Evolutionary conservation across 2,888 invertebrate genomes (phyloP), one percentile per base, ranked within the genome.

Genomic region (Micoletzkya japonica): DNA sequence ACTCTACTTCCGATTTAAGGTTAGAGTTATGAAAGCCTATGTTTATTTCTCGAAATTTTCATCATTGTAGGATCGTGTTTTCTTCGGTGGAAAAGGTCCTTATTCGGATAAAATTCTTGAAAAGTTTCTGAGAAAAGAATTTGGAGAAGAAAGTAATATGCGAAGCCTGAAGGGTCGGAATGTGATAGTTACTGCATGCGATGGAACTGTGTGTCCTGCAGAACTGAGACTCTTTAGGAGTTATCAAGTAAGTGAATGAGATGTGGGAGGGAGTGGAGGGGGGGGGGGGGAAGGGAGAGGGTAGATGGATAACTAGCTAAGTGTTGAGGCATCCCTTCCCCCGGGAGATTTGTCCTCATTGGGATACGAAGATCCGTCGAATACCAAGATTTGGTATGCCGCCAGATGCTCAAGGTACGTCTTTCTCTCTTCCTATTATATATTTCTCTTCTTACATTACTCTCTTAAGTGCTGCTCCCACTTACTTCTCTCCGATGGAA

Each of bases 311-410:
- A n/a, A n/a, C n/a, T n/a, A n/a, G n/a, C n/a, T n/a, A n/a, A n/a
- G n/a, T 6, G 17, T 58, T 17, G 7, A 68, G 58, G 39, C 44
- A 4, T 58, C 68, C 1, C 34, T 68, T 34, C 26, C 26, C 14
- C 1, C 68, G 2, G 44, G 14, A 4, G 68, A 68, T 20, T 24
- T 58, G n/a, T 32, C 30, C 4, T 26, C 32, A 30, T 39, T 68
- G 68, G 68, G 68, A 6, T 68, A 68, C 34, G 68, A 34, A 17
- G 57, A 58, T n/a, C 68, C 68, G 32, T 26, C 44, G 39, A 57
- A 68, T 57, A 57, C 68, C 58, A 56, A 39, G 10, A 36, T 68
- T n/a, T 68, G 68, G 68, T 68, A 68, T 30, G 68, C 68, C 1
- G 68, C 68, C 26, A 39, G 68, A 32, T 68, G 68, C 10, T 68